Percentiles rank a stretch among this genome's conserved stretches.
phyloP scores from a whole-genome alignment of 2,888 invertebrate species.

The Cryptocephalus moraei region DNA sequence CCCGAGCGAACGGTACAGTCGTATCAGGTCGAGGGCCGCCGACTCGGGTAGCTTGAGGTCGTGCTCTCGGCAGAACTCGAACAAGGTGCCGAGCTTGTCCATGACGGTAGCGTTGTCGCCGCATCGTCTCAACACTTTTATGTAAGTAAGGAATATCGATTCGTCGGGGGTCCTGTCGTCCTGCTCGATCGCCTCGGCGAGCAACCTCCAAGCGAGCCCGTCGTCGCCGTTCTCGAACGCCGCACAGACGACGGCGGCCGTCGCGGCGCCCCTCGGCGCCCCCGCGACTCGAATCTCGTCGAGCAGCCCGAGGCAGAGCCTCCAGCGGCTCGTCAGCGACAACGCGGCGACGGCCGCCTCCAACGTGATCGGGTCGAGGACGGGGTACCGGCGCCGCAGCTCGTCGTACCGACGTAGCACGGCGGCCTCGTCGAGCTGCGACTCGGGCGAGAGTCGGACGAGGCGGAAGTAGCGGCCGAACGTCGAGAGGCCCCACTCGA shows the following conservation, averaged over 20 bases:
- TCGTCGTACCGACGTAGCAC: conserved; percentile 18
- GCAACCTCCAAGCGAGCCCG: conserved; percentile 48
- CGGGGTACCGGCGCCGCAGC: conserved; percentile 43
- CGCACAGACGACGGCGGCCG: conserved; percentile 45
- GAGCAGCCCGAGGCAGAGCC: conserved; percentile 47
- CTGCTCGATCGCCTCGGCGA: conserved; percentile 45
- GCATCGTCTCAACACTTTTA: conserved; percentile 13
- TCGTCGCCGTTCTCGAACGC: conserved; percentile 48
- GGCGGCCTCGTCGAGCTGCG: too few relatives aligned
- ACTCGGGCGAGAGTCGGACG: too few relatives aligned
- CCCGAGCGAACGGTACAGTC: conserved; percentile 9
- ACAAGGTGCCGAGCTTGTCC: conserved; percentile 46
- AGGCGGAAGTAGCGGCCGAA: conserved; percentile 44
- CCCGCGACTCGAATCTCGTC: conserved; percentile 46
- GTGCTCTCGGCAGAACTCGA: conserved; percentile 44
- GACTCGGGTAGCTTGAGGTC: conserved; percentile 36
- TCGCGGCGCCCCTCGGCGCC: conserved; percentile 40
- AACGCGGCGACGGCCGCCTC: conserved; percentile 53
- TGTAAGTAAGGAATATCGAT: conserved; percentile 14
- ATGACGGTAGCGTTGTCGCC: conserved; percentile 11
- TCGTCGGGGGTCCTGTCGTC: conserved; percentile 8
- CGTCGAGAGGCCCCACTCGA: conserved; percentile 46
- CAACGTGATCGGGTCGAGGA: conserved; percentile 50
- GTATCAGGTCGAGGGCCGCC: conserved; percentile 23
- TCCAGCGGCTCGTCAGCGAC: conserved; percentile 54